Evolutionary conservation across 2,888 invertebrate genomes (phyloP), one percentile per base, ranked within the genome.

Genomic region (Drosophila setosimentum): DNA sequence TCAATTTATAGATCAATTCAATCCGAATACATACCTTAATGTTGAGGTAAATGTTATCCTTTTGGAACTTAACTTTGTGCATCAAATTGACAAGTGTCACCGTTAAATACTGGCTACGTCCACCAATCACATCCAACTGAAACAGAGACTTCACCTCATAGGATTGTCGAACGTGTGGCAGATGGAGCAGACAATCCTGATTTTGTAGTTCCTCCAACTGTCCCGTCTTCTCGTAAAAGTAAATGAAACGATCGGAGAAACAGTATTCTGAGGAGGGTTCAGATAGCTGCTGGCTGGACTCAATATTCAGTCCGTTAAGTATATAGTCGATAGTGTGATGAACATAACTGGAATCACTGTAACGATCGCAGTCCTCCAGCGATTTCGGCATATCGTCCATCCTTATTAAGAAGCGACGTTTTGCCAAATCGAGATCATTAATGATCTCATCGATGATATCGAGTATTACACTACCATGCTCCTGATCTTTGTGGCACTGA

Each of bases 211-310:
- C 55, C 1, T 64, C 7, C 3, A 92, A 5, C 0, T 58, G 21
- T 0, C 92, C 92, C 8, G 54, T 50, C 69, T 92, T 92, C 40
- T 91, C 83, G 33, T 82, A 80, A 53, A 92, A 92, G 62, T 90
- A 90, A 16, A 92, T 83, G 3, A 71, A 81, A 1, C 82, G 77
- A 35, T 78, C 79, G 5, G 68, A 66, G 21, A 88, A 80, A 51
- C 91, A 92, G 63, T 83, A 77, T 4, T 91, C 91, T 1, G 83
- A 78, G 24, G 91, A 90, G 0, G 76, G 61, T 0, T 73, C 54
- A 18, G 92, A 92, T n/a, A 87, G 30, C 0, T 65, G 54, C 30
- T 83, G 89, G 42, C 91, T 92, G 7, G 91, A 86, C 11, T 92
- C 91, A 27, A 92, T 64, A 18, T 91, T 86, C 2, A 92, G 65